A percentile compares a stretch with the other conserved stretches of the same genome.
These are phyloP conservation scores for Pheosia tremula DNA, from an alignment of 2,888 invertebrate genomes.

Conservation along the genomic window DNA sequence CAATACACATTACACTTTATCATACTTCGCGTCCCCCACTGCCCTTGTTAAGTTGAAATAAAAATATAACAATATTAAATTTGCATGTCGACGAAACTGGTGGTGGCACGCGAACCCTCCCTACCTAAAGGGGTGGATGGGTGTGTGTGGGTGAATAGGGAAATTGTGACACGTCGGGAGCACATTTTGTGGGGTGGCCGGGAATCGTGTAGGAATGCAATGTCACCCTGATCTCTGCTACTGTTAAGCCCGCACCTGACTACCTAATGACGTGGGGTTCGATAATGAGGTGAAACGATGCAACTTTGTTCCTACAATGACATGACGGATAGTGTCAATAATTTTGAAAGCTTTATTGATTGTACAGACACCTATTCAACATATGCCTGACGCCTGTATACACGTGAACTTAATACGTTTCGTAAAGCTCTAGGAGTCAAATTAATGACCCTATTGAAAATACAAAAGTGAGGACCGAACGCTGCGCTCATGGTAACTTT, in stretches of 20 bases:
- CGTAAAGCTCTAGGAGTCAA: no score
- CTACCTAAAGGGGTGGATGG: conserved; percentile 16
- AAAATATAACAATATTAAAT: conserved; percentile 80
- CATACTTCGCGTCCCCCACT: conserved; percentile 71
- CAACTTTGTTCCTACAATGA: conserved; percentile 16
- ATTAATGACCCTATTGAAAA: no score
- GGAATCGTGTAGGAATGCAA: conserved; percentile 73
- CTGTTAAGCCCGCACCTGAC: conserved; percentile 46
- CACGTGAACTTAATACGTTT: no score
- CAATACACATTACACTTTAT: conserved; percentile 52
- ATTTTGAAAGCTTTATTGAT: background rate
- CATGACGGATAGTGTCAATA: background rate
- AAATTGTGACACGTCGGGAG: conserved; percentile 55
- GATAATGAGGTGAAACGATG: conserved; percentile 29
- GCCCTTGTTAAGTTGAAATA: conserved; percentile 78
- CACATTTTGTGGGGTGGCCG: conserved; percentile 49
- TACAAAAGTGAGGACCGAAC: no score
- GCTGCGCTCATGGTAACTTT: no score
- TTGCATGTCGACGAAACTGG: conserved; percentile 72
- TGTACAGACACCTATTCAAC: background rate
- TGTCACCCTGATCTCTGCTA: conserved; percentile 57
- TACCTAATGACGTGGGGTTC: conserved; percentile 31
- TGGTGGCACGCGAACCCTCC: conserved; percentile 50
- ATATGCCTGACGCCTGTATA: no score
- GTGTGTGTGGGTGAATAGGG: conserved; percentile 30